Conservation (phyloP, 2,797 vertebrate species). For the Manis javanica region DNA sequence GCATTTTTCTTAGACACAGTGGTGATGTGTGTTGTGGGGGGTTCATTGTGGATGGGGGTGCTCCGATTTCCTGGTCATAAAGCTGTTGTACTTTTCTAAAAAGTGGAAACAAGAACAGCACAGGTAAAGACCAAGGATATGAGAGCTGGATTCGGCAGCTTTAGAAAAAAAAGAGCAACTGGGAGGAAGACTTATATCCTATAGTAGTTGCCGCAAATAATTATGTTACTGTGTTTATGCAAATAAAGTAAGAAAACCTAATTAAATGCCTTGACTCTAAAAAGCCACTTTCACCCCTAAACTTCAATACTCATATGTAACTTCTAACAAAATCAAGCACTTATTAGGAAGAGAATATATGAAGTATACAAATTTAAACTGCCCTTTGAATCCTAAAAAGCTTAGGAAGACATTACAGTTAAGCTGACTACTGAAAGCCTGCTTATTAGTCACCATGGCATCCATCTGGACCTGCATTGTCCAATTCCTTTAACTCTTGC, state of each 20-base stretch:
- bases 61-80: background rate
- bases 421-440: background rate
- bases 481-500: background rate
- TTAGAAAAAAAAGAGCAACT: background rate
- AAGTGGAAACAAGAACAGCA: background rate
- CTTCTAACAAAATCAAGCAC: background rate
- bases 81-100: background rate
- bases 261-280: background rate
- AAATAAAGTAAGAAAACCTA: slow-evolving; percentile 3
- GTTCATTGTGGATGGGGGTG: fast-evolving
- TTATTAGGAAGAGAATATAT: background rate
- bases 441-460: background rate
- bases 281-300: background rate
- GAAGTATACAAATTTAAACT: background rate
- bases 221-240: background rate
- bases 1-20: background rate
- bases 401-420: background rate
- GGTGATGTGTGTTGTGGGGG: background rate
- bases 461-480: background rate
- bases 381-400: background rate
- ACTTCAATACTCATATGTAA: background rate
- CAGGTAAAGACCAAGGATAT: background rate
- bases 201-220: background rate
- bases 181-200: background rate
- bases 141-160: background rate